Conservation (phyloP, 2,797 vertebrate genomes). For the Halcyon smyrnensis region DNA sequence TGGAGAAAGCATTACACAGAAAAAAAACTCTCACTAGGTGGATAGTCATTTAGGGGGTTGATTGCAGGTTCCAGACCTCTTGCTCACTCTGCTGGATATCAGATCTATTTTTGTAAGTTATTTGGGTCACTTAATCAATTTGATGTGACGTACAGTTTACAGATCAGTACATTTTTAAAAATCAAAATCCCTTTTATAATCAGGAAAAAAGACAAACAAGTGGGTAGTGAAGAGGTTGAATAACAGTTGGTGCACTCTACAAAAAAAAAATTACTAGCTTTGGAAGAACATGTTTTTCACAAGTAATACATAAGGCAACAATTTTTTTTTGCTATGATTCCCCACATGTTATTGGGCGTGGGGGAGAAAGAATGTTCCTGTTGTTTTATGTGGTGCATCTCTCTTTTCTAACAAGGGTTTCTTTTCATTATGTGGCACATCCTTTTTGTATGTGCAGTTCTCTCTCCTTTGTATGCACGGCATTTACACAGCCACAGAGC, state of each 20-base stretch:
- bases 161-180: neutral
- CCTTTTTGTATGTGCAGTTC: neutral
- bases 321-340: neutral
- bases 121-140: slow-evolving; percentile 14
- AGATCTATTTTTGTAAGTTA: slow-evolving; percentile 7
- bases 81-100: neutral
- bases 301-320: slow-evolving; percentile 35
- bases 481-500: neutral
- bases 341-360: neutral
- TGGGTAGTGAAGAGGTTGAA: slow-evolving; percentile 37
- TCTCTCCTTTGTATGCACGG: neutral
- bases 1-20: neutral
- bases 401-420: neutral
- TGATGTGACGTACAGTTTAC: neutral
- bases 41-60: neutral
- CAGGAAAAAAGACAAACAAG: neutral
- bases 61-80: neutral
- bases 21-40: neutral
- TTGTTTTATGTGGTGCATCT: neutral
- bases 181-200: neutral
- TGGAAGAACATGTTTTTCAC: slow-evolving; percentile 56
- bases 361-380: neutral
- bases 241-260: slow-evolving; percentile 40
- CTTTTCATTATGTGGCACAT: neutral
- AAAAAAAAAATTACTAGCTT: slow-evolving; percentile 38